Percentiles rank a stretch among this genome's conserved stretches.
Evolutionary conservation across 2,888 invertebrate species (phyloP).

Genomic region (Lagria hirta): DNA sequence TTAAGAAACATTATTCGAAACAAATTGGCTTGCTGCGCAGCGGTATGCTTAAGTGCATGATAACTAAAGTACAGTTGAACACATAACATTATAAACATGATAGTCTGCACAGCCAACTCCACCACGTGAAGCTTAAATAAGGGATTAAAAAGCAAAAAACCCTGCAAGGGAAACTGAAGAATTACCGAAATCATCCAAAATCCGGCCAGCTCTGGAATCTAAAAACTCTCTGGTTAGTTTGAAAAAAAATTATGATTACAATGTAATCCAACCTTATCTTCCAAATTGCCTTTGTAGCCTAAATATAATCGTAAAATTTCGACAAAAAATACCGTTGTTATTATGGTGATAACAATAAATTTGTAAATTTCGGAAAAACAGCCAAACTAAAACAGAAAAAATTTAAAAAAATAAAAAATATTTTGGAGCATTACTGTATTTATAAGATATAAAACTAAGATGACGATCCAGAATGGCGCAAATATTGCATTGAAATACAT

Average conservation of each 20-base stretch:
- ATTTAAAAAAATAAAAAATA: no score
- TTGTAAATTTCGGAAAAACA: conserved; percentile 68
- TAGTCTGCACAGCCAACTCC: conserved; percentile 66
- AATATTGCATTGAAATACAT: conserved; percentile 80
- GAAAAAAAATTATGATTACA: conserved; percentile 16
- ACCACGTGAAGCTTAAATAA: conserved; percentile 63
- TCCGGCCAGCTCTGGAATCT: conserved; percentile 89
- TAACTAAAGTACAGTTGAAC: conserved; percentile 67
- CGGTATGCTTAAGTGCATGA: conserved; percentile 68
- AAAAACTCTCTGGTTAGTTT: conserved; percentile 41
- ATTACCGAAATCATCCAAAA: conserved; percentile 85
- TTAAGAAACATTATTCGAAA: conserved; percentile 38
- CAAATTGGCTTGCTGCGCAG: conserved; percentile 62
- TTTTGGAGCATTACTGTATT: conserved; percentile 76
- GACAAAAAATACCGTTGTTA: conserved; percentile 66
- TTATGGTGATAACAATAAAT: conserved; percentile 68
- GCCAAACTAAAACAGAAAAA: conserved; percentile 62
- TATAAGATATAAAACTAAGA: conserved; percentile 62
- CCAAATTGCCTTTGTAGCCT: conserved; percentile 85
- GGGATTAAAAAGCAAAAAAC: conserved; percentile 72
- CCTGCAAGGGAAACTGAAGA: conserved; percentile 80
- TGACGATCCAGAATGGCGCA: conserved; percentile 71
- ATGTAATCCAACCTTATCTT: conserved; percentile 66
- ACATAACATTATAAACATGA: conserved; percentile 61
- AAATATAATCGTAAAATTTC: conserved; percentile 79